Evolutionary conservation across 2,888 invertebrate species (phyloP), one percentile per base, ranked within the genome.

Genomic region (Trichogramma evanescens): DNA sequence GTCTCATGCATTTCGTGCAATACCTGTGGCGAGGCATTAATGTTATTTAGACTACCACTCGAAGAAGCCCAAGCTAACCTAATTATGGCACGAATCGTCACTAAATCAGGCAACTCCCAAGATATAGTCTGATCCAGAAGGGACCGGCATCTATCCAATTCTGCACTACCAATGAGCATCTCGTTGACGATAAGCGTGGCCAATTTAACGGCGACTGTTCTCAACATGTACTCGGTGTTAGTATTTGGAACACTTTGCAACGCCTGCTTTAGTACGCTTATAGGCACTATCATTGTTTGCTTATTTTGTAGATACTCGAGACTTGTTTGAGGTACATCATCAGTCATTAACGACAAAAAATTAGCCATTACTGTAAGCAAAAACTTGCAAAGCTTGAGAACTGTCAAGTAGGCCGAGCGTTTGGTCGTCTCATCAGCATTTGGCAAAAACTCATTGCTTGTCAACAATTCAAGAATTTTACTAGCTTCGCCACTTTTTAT

Each of bases 331-430:
- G 82, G 78, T 71, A 85, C 74, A 76, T 84, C 75, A 75, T 82
- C 80, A 78, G 82, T 81, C 4, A 81, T 82, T 66, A 78, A 81
- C 49, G 87, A 89, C 78, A 89, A 83, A 38, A 91, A 84, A 72
- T 93, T 89, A 7, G 91, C 93, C 63, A 95, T 85, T 6, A 93
- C 89, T 43, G 93, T 93, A 56, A 97, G 80, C 70, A 94, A 86
- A 62, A 97, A 80, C 80, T 96, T 96, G 67, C 91, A 89, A 67
- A 96, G 83, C 74, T 93, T 91, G 70, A 96, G 82, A 66, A 95
- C 88, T 51, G 91, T 89, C 71, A 93, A 83, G 78, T 91, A 95
- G 7, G 95, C 94, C 60, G 91, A 89, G 69, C 93, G 87, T 72
- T 86, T 87, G 0, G 88, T 89, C 56, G 86, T 84, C 71, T 87